Evolutionary conservation across 1,140 invertebrate genomes (phyloP).

Genomic region (Sitodiplosis mosellana): DNA sequence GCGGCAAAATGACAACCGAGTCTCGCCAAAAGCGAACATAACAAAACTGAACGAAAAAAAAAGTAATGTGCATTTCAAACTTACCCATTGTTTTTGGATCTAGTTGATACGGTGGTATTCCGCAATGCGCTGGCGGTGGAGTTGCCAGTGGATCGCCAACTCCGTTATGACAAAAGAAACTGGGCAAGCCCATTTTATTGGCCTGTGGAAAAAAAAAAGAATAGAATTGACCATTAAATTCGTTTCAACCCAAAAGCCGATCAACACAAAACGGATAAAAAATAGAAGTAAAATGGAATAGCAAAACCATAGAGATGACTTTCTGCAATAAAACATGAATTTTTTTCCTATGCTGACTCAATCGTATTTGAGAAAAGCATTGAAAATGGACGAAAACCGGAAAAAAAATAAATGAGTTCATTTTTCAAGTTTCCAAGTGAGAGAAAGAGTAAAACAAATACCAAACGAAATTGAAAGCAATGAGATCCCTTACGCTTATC

Average conservation of each 20-base stretch:
- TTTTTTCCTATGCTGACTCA: not conserved
- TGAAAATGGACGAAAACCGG: not conserved
- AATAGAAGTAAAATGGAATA: too few species aligned
- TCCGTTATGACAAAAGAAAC: slow-evolving; percentile 83
- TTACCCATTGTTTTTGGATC: slow-evolving; percentile 57
- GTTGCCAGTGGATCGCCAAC: slow-evolving; percentile 64
- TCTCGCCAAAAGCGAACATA: too few species aligned
- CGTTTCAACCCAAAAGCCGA: not conserved
- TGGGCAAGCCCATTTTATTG: slow-evolving; percentile 70
- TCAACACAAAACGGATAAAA: too few species aligned
- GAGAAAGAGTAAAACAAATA: too few species aligned
- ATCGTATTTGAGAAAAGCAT: not conserved
- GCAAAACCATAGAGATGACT: too few species aligned
- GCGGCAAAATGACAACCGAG: too few species aligned
- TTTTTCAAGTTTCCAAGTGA: too few species aligned
- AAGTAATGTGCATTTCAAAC: slow-evolving; percentile 22
- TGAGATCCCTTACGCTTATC: too few species aligned
- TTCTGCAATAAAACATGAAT: not conserved
- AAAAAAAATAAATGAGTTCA: not conserved
- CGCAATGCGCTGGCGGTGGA: slow-evolving; percentile 93
- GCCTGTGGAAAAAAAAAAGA: slow-evolving; percentile 48
- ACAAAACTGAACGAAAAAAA: too few species aligned
- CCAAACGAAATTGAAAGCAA: too few species aligned
- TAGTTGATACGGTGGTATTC: slow-evolving; percentile 82
- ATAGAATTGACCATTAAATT: slow-evolving; percentile 6